Evolutionary conservation across 2,888 invertebrate species (phyloP).

Genomic region (Drosophila percnosoma): DNA sequence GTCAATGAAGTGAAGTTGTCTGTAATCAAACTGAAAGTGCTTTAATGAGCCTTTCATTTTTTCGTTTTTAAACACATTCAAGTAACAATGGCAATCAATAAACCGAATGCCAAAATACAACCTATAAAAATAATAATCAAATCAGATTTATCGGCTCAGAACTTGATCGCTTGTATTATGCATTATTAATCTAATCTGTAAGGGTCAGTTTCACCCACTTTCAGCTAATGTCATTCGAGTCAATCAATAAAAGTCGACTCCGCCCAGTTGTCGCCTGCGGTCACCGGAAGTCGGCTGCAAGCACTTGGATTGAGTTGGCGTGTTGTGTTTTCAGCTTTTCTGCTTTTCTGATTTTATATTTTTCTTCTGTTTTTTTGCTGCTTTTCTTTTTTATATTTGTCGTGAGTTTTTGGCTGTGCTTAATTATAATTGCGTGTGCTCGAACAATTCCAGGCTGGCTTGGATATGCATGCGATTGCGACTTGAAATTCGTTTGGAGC

Average conservation of each 20-base stretch:
- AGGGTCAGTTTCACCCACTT: constrained; percentile 2
- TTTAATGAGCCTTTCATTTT: background rate
- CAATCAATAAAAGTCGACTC: constrained; percentile 12
- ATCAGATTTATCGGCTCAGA: background rate
- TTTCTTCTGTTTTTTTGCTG: constrained; percentile 26
- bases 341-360: background rate
- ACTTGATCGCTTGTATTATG: background rate
- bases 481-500: constrained; percentile 25
- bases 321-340: constrained; percentile 37
- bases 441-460: constrained; percentile 45
- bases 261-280: constrained; percentile 37
- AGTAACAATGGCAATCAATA: background rate
- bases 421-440: constrained; percentile 83
- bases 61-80: background rate
- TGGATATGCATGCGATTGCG: constrained; percentile 43
- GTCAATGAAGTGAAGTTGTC: background rate
- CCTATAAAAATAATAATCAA: background rate
- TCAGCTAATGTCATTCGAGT: constrained; percentile 38
- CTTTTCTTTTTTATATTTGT: constrained; percentile 47
- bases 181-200: background rate
- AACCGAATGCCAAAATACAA: background rate
- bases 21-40: background rate
- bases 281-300: constrained; percentile 43
- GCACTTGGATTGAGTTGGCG: constrained; percentile 47
- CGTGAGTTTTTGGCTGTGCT: constrained; percentile 61